Base-by-base conservation (phyloP, 2,888 invertebrate species). In the Mesorhabditis belari region DNA sequence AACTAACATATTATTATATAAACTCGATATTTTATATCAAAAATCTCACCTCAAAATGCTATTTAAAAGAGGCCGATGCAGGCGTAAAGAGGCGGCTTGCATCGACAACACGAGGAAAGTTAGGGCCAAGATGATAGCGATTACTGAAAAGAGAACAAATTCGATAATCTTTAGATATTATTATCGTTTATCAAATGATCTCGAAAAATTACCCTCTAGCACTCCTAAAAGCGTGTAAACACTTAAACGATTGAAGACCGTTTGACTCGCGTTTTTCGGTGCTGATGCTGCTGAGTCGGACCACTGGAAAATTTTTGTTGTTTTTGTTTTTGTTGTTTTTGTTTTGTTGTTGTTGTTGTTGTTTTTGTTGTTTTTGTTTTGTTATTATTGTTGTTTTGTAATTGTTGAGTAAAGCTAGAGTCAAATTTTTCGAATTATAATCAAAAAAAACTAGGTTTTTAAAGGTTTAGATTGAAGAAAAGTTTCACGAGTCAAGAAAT, bases 141-240 rank as follows among this genome's bases (percentile, higher is more conserved):
- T 49, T 54, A 75, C 75, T 75, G 62, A 49, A 62, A 35, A 5
- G 29, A 6, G 21, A 4, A 35, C 21, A 49, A n/a, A n/a, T n/a
- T n/a, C n/a, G n/a, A n/a, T n/a, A n/a, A n/a, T n/a, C n/a, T n/a
- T n/a, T n/a, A n/a, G n/a, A n/a, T n/a, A n/a, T n/a, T n/a, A n/a
- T n/a, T n/a, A n/a, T n/a, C n/a, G n/a, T n/a, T n/a, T n/a, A n/a
- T n/a, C n/a, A n/a, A n/a, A n/a, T n/a, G n/a, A n/a, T n/a, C n/a
- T n/a, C n/a, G n/a, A n/a, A n/a, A n/a, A n/a, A n/a, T 17, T 55
- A 73, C 75, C 65, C 68, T 80, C 80, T 9, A 63, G 63, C 44
- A 74, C 35, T 9, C 82, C 81, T 19, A 81, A 60, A 19, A 66
- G 80, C 9, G 82, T 83, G 67, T 85, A 85, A 24, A 85, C 82